A percentile compares a stretch with the other conserved stretches of the same genome.
Evolutionary conservation across 2,113 vertebrate species (phyloP).

Genomic region (Diphyllodes magnificus): DNA sequence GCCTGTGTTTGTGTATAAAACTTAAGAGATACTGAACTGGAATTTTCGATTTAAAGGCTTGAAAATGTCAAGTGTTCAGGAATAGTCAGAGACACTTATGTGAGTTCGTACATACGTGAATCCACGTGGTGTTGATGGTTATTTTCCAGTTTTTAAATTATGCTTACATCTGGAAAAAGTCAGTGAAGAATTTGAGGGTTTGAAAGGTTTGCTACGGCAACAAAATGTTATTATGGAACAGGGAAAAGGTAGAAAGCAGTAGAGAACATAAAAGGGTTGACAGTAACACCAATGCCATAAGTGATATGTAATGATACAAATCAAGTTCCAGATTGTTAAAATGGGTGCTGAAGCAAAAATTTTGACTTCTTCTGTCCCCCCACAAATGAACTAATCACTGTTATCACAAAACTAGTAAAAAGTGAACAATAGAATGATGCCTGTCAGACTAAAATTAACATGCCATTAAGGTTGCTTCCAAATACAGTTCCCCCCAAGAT

Average conservation of each 20-base stretch:
- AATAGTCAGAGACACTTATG: not conserved
- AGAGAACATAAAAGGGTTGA: not conserved
- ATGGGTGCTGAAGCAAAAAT: not conserved
- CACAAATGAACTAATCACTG: not conserved
- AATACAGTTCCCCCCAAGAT: not conserved
- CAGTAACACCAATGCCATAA: not conserved
- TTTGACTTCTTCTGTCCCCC: not conserved
- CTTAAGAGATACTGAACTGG: not conserved
- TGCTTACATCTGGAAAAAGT: not conserved
- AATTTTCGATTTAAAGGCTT: not conserved
- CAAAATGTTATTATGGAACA: not conserved
- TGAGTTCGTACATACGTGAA: not conserved
- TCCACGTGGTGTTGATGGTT: not conserved
- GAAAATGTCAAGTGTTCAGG: not conserved
- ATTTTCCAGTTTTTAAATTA: not conserved
- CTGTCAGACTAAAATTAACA: not conserved
- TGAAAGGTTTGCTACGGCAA: not conserved
- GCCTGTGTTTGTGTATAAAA: not conserved
- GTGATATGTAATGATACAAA: not conserved
- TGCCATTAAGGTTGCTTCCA: not conserved
- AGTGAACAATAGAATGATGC: not conserved
- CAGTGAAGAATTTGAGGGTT: not conserved
- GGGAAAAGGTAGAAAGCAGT: not conserved
- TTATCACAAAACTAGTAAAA: not conserved
- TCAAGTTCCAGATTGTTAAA: not conserved